These are phyloP conservation scores for Phyllopteryx taeniolatus DNA, from an alignment of 2,113 vertebrate genomes.

Conservation along the genomic window DNA sequence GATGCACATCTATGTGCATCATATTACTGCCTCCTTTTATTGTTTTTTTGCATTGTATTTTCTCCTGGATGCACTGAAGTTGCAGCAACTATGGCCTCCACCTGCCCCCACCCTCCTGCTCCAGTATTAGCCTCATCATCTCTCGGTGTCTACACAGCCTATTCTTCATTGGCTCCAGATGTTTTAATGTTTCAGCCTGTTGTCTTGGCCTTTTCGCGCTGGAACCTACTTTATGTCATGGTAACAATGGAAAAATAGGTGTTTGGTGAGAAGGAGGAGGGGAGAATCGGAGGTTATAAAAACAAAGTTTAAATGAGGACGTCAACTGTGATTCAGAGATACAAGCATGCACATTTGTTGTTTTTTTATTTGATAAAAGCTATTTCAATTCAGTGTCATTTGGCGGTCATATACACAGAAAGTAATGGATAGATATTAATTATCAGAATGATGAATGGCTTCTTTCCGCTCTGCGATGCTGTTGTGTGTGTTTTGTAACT, in stretches of 20 bases:
- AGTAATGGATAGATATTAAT: slow-evolving; percentile 4
- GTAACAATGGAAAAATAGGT: slow-evolving; percentile 58
- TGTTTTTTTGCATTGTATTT: not conserved
- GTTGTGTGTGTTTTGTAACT: slow-evolving; percentile 19
- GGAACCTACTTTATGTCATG: slow-evolving; percentile 45
- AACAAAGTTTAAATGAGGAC: slow-evolving; percentile 38
- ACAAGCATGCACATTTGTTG: not conserved
- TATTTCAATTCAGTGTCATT: not conserved
- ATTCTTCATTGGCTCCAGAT: slow-evolving; percentile 69
- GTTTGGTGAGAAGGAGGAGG: slow-evolving; percentile 27
- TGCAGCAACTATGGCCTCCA: slow-evolving; percentile 17
- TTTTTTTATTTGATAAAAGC: not conserved
- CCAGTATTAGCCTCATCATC: slow-evolving; percentile 10
- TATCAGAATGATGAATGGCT: not conserved
- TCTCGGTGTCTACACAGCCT: slow-evolving; percentile 36
- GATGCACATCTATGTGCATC: not conserved
- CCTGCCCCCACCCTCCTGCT: slow-evolving; percentile 21
- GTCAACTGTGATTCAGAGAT: slow-evolving; percentile 8
- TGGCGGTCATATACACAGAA: not conserved
- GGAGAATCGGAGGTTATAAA: slow-evolving; percentile 16
- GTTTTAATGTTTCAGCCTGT: slow-evolving; percentile 54
- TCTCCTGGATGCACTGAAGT: not conserved
- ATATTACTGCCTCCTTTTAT: not conserved
- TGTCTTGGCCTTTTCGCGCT: slow-evolving; percentile 43
- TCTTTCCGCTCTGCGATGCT: not conserved